A percentile compares a stretch with the other conserved stretches of the same genome.
Evolutionary conservation across 2,888 invertebrate genomes (phyloP).

Genomic region (Petrolisthes manimaculis): DNA sequence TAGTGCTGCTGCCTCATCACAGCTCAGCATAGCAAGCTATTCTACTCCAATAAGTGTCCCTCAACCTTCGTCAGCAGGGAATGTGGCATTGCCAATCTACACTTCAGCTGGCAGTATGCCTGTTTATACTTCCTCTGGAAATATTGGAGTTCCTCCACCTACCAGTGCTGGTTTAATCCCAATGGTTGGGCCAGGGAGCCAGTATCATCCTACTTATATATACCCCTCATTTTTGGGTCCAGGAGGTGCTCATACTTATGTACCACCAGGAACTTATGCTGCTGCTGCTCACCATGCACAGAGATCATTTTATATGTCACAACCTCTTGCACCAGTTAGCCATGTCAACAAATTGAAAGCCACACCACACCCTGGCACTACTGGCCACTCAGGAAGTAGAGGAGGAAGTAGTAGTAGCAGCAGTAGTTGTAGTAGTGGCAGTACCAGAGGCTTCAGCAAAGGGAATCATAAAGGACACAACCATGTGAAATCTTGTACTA

Average conservation of each 20-base stretch:
- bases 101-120: slow-evolving; percentile 45
- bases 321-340: slow-evolving; percentile 29
- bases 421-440: slow-evolving; percentile 59
- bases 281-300: slow-evolving; percentile 51
- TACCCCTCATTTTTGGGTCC: slow-evolving; percentile 23
- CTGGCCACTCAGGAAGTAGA: slow-evolving; percentile 48
- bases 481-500: slow-evolving; percentile 33
- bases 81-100: slow-evolving; percentile 19
- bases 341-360: slow-evolving; percentile 35
- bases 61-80: slow-evolving; percentile 36
- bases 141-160: slow-evolving; percentile 54
- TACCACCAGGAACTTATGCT: slow-evolving; percentile 43
- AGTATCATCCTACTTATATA: slow-evolving; percentile 40
- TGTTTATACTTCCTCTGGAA: slow-evolving; percentile 50
- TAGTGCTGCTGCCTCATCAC: slow-evolving; percentile 21
- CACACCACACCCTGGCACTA: slow-evolving; percentile 31
- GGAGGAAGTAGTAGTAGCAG: slow-evolving; percentile 62
- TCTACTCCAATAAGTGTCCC: slow-evolving; percentile 9
- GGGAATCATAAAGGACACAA: slow-evolving; percentile 38
- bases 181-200: slow-evolving; percentile 48
- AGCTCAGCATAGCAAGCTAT: slow-evolving; percentile 31
- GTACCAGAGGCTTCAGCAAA: slow-evolving; percentile 47
- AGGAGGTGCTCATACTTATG: slow-evolving; percentile 33
- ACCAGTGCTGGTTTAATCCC: slow-evolving; percentile 46
- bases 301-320: slow-evolving; percentile 37